Evolutionary conservation across 2,113 vertebrate genomes (phyloP), one percentile per base, ranked within the genome.

Genomic region (Puntigrus tetrazona): DNA sequence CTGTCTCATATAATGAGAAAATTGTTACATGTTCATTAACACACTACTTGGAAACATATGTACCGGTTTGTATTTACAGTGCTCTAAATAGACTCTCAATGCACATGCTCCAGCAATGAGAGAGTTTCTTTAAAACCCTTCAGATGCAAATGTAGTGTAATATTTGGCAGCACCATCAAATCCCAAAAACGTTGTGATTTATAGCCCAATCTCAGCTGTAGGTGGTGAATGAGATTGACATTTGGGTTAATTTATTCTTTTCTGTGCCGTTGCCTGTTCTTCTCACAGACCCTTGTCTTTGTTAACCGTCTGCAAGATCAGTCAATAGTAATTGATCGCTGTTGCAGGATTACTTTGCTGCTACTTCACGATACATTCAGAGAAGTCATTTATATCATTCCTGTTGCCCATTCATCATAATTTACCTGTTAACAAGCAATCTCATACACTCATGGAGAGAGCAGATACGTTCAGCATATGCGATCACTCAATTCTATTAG

Each of bases 261-360:
- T n/a, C 43, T 72, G 18, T 20, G 38, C 2, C 29, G 22, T 81
- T 78, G 55, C 43, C 67, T 29, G 25, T 81, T 82, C 45, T 74
- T 85, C 67, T 87, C 36, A 55, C 85, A 84, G 85, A 89, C 89
- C 89, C 87, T 85, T 82, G 78, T 79, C 78, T 43, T 79, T 87
- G 59, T 85, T 72, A 83, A 82, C 77, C 82, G 55, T 82, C 81
- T 80, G 74, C 50, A 74, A 90, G 88, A 91, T 89, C 89, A 91
- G 88, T 91, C 90, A 91, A 91, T 89, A 87, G 85, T 47, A 83
- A 89, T 88, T 88, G 87, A 91, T 92, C 89, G 88, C 85, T 77
- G 65, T 75, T 20, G 88, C 81, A 87, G 91, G 90, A 90, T 90
- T 89, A 88, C 89, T 36, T 78, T 88, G 89, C 87, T 90, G 88